Evolutionary conservation across 2,888 invertebrate genomes (phyloP).

Genomic region (Dichetophora obliterata): DNA sequence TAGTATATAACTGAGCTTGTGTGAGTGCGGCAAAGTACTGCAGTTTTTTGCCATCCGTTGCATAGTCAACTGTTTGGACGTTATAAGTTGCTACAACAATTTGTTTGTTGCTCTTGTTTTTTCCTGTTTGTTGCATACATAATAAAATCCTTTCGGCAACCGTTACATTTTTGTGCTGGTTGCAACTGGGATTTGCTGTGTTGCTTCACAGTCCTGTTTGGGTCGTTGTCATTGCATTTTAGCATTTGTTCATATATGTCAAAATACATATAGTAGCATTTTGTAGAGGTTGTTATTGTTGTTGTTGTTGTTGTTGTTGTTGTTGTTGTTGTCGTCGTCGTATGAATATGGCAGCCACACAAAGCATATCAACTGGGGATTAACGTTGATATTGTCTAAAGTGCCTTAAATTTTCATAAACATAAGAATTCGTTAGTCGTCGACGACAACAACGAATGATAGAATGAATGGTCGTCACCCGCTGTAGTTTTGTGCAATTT

Average conservation of each 20-base stretch:
- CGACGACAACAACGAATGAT: not conserved
- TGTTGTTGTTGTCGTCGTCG: not conserved
- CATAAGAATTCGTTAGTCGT: conserved; percentile 44
- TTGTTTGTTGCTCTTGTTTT: conserved; percentile 19
- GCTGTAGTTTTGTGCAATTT: too few relatives aligned
- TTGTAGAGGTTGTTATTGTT: too few relatives aligned
- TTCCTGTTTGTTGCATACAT: conserved; percentile 11
- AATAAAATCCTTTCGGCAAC: too few relatives aligned
- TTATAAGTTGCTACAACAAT: not conserved
- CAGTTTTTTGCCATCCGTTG: not conserved
- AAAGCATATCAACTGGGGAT: conserved; percentile 28
- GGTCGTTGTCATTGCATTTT: conserved; percentile 1
- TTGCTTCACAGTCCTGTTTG: not conserved
- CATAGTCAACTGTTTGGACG: not conserved
- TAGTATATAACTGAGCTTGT: not conserved
- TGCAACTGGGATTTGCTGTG: not conserved
- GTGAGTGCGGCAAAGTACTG: conserved; percentile 9
- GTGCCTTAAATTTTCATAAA: conserved; percentile 63
- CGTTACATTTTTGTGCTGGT: not conserved
- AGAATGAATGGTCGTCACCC: too few relatives aligned
- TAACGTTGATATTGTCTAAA: conserved; percentile 52
- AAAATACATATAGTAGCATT: not conserved
- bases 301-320: conserved; percentile 1
- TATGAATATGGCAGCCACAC: conserved; percentile 6
- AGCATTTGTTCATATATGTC: not conserved